Evolutionary conservation across 2,888 invertebrate genomes (phyloP), one percentile per base, ranked within the genome.

Genomic region (Mylabris sibirica): DNA sequence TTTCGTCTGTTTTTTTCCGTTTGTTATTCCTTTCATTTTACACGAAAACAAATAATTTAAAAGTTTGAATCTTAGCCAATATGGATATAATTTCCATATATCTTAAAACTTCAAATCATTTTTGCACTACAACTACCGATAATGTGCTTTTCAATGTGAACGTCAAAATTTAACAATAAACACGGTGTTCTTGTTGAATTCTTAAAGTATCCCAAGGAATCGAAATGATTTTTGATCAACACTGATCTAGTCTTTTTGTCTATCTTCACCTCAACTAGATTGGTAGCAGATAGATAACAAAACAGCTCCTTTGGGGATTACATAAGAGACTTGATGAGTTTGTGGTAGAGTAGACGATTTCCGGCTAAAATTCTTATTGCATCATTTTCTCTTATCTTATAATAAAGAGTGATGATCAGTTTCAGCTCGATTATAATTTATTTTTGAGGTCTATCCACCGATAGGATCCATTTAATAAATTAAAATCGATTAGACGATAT

Each of bases 1-100:
- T 38, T 12, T 11, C 14, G n/a, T n/a, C n/a, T n/a, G n/a, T n/a
- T n/a, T 49, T 49, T 49, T 49, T 49, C 2, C 49, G 4, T n/a
- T 6, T 4, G n/a, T n/a, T 44, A 44, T 44, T 44, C 44, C n/a
- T 44, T 17, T 17, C 44, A 44, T 44, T 44, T 20, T 49, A 49
- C 49, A 49, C 49, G 49, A 49, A 20, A 49, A 49, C 49, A 49
- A 49, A 49, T 49, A 49, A 49, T 49, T 49, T 20, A 49, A 49
- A 49, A 49, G 20, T 49, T 49, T 53, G 53, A 53, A 53, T 53
- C 4, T 3, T 11, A 11, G 53, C 53, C 53, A 53, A 53, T 53
- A 24, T 53, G 53, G 11, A 12, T 12, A 24, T 53, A 11, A 24
- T 53, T 53, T 53, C 24, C 53, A 53, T 53, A 53, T 22, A 53